A percentile compares a stretch with the other conserved stretches of the same genome.
Conservation (phyloP, 2,797 vertebrate genomes). For the Scolopax bukidnonensis region DNA sequence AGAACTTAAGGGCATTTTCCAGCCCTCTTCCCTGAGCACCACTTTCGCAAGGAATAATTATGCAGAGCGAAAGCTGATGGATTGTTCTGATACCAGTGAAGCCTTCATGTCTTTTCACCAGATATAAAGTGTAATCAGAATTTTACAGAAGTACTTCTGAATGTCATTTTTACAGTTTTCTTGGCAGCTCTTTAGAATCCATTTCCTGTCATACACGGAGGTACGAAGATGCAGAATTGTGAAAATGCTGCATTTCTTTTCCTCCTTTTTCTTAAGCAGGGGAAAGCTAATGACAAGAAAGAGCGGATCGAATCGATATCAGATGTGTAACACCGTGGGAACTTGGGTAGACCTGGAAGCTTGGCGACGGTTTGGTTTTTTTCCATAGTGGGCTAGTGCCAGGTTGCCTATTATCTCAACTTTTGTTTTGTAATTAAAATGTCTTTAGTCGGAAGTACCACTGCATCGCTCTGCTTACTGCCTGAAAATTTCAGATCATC, state of each 20-base stretch:
- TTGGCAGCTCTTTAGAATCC: constrained; percentile 67
- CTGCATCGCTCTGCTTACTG: neutral
- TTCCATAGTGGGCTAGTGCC: neutral
- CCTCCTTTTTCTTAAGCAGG: neutral
- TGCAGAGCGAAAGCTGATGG: constrained; percentile 53
- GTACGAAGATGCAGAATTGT: constrained; percentile 42
- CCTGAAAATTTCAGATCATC: neutral
- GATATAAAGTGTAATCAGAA: constrained; percentile 65
- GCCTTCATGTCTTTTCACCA: constrained; percentile 60
- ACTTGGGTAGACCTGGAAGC: neutral
- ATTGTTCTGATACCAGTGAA: constrained; percentile 55
- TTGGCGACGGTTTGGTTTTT: neutral
- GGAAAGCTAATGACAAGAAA: neutral
- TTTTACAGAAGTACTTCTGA: constrained; percentile 64
- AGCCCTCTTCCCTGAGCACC: constrained; percentile 11
- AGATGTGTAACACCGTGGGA: neutral
- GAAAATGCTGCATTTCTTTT: neutral
- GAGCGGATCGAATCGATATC: neutral
- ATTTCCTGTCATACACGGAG: constrained; percentile 44
- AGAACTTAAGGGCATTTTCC: constrained; percentile 39
- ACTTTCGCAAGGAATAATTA: constrained; percentile 46
- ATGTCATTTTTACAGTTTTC: constrained; percentile 63
- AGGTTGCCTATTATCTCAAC: constrained; percentile 23
- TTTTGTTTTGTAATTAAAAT: constrained; percentile 47
- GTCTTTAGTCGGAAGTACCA: neutral